These are phyloP conservation scores for Hypotaenidia okinawae DNA, from an alignment of 2,797 vertebrate genomes.

Conservation along the genomic window DNA sequence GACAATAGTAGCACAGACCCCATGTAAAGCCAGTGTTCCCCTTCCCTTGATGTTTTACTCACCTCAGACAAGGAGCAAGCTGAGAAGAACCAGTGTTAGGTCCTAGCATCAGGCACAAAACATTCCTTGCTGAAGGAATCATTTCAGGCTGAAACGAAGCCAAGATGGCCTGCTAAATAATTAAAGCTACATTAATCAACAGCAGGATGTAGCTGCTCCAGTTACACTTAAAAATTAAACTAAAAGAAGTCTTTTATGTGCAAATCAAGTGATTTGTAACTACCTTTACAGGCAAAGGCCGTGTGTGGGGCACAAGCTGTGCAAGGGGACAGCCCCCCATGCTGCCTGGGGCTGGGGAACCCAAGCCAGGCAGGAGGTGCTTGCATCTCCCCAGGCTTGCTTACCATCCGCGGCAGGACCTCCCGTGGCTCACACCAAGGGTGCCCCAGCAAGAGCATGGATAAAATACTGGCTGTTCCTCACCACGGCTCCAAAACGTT, in stretches of 20 bases:
- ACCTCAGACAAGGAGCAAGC: neutral
- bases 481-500: neutral
- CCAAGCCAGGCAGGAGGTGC: neutral
- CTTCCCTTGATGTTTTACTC: neutral
- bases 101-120: neutral
- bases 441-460: neutral
- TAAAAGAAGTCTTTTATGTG: neutral
- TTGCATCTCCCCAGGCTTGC: accelerated
- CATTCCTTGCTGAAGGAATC: neutral
- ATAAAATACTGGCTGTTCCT: neutral
- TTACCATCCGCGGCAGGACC: neutral
- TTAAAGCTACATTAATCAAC: neutral
- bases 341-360: neutral
- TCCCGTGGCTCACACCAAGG: neutral
- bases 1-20: neutral
- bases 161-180: neutral
- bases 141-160: neutral
- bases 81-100: neutral
- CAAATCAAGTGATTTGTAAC: neutral
- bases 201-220: neutral
- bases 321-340: neutral
- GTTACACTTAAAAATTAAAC: neutral
- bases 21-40: neutral
- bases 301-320: accelerated
- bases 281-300: neutral